Conservation (phyloP, 2,797 vertebrate species). For the Sorex maritimensis region DNA sequence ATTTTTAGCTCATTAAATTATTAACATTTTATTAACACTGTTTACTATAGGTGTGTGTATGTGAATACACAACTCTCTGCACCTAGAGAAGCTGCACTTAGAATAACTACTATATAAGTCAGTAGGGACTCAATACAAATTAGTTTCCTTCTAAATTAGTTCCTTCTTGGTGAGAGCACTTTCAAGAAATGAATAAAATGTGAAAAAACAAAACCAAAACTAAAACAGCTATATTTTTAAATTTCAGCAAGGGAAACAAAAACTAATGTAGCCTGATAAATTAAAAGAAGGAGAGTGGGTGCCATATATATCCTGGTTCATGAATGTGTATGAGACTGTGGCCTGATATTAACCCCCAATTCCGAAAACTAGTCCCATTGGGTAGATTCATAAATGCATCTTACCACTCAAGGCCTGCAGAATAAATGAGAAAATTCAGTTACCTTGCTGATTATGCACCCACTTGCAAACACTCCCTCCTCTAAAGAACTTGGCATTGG, state of each 20-base stretch:
- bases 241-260: slow-evolving; percentile 61
- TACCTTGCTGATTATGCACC: slow-evolving; percentile 76
- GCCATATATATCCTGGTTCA: slow-evolving; percentile 66
- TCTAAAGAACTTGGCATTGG: slow-evolving; percentile 67
- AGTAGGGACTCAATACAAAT: neutral
- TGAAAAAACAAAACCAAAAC: neutral
- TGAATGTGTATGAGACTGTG: slow-evolving; percentile 78
- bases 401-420: slow-evolving; percentile 20
- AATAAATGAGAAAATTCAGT: slow-evolving; percentile 82
- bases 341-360: slow-evolving; percentile 78
- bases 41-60: neutral
- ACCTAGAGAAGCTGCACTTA: neutral
- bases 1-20: slow-evolving; percentile 56
- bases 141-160: neutral
- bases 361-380: slow-evolving; percentile 69
- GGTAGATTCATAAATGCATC: slow-evolving; percentile 75
- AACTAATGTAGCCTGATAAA: slow-evolving; percentile 59
- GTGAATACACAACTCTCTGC: neutral
- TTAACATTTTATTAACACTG: slow-evolving; percentile 1
- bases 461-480: slow-evolving; percentile 71
- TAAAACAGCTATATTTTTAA: neutral
- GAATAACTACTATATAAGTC: neutral
- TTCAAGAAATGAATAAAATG: slow-evolving; percentile 67
- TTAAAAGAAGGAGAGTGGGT: slow-evolving; percentile 31
- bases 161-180: neutral